A percentile compares a stretch with the other conserved stretches of the same genome.
Conservation (phyloP, 2,113 vertebrate species). For the Chitala chitala region DNA sequence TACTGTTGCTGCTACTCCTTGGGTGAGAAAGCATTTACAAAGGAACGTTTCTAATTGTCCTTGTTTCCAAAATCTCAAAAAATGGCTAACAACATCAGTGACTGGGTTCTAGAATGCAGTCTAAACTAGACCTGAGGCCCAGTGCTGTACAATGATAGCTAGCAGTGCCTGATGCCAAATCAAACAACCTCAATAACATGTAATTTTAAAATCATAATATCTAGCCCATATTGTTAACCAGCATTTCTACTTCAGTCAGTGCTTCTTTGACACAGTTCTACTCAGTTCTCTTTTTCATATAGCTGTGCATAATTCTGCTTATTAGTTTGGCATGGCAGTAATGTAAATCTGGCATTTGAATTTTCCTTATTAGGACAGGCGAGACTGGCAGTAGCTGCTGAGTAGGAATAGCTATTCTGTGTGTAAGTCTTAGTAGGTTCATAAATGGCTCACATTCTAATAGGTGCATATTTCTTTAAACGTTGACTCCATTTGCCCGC, state of each 20-base stretch:
- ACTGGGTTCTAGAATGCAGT: neutral
- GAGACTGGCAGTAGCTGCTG: neutral
- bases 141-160: too few relatives aligned
- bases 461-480: neutral
- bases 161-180: too few relatives aligned
- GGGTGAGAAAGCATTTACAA: too few relatives aligned
- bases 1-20: too few relatives aligned
- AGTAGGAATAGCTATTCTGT: neutral
- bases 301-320: neutral
- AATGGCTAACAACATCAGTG: too few relatives aligned
- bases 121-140: too few relatives aligned
- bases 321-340: neutral
- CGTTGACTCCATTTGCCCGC: neutral
- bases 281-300: neutral
- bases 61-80: too few relatives aligned
- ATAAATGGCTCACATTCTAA: neutral
- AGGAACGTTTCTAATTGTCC: too few relatives aligned
- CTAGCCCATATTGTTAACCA: neutral
- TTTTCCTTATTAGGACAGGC: neutral
- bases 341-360: slow-evolving; percentile 3
- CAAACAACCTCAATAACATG: too few relatives aligned
- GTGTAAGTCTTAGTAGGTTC: slow-evolving; percentile 7
- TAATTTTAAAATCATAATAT: too few relatives aligned
- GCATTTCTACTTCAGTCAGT: neutral
- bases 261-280: neutral